These are phyloP conservation scores for Megaustenia siamemsis DNA, from an alignment of 2,888 invertebrate genomes.

Conservation along the genomic window DNA sequence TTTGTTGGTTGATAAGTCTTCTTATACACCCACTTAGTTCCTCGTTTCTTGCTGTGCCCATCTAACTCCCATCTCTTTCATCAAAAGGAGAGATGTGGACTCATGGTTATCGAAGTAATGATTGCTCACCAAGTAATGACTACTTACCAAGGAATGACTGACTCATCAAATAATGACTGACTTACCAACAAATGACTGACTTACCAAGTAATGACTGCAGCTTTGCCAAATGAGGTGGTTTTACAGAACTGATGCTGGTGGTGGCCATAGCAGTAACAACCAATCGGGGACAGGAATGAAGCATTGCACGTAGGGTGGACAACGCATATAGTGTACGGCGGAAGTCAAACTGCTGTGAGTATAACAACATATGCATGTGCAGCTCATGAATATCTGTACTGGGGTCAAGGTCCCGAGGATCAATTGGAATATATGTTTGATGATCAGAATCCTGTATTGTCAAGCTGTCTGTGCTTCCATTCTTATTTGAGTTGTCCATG, in stretches of 20 bases:
- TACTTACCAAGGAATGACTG: too few relatives aligned
- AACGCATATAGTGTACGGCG: slow-evolving; percentile 87
- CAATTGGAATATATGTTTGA: not conserved
- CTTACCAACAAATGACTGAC: not conserved
- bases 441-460: slow-evolving; percentile 47
- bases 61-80: too few relatives aligned
- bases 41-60: too few relatives aligned
- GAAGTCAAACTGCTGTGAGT: slow-evolving; percentile 89
- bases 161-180: not conserved
- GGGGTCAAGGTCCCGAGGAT: slow-evolving; percentile 59
- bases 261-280: slow-evolving; percentile 89
- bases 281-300: slow-evolving; percentile 86
- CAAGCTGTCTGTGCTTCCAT: slow-evolving; percentile 56
- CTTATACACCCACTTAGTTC: too few relatives aligned
- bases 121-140: too few relatives aligned
- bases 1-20: too few relatives aligned
- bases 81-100: too few relatives aligned
- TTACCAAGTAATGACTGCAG: slow-evolving; percentile 83
- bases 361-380: slow-evolving; percentile 91
- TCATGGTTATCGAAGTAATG: too few relatives aligned
- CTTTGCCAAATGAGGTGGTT: slow-evolving; percentile 76
- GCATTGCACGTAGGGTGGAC: slow-evolving; percentile 87
- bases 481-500: slow-evolving; percentile 11
- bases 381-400: slow-evolving; percentile 85
- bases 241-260: slow-evolving; percentile 84